Evolutionary conservation across 2,113 vertebrate genomes (phyloP).

Genomic region (Microcebus lehilahytsara): DNA sequence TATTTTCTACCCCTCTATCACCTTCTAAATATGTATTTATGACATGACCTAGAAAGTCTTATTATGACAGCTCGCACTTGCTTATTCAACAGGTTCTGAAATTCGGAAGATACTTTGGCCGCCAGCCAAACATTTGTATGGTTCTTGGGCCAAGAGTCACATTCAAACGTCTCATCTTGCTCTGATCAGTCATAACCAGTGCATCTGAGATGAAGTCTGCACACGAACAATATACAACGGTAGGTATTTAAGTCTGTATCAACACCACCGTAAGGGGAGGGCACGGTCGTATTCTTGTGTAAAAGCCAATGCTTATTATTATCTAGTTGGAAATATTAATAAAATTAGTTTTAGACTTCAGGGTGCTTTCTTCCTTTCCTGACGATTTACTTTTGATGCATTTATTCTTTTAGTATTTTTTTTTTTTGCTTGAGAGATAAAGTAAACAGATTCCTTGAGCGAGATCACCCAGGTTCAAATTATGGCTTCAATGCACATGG

Average conservation of each 20-base stretch:
- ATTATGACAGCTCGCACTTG: neutral
- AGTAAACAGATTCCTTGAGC: neutral
- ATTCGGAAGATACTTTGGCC: neutral
- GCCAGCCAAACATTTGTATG: neutral
- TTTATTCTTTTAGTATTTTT: neutral
- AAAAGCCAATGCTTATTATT: neutral
- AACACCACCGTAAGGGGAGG: neutral
- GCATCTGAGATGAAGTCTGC: neutral
- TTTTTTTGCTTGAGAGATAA: neutral
- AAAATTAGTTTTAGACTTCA: neutral
- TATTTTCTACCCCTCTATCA: slow-evolving; percentile 8
- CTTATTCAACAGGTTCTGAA: neutral
- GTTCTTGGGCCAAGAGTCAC: neutral
- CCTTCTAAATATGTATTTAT: slow-evolving; percentile 36
- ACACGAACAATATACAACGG: rapidly evolving
- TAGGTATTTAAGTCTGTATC: neutral
- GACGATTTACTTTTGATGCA: neutral
- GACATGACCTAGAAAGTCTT: slow-evolving; percentile 28
- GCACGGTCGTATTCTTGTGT: rapidly evolving
- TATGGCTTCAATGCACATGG: rapidly evolving
- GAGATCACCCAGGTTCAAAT: neutral
- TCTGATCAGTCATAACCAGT: neutral
- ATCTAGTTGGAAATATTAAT: neutral
- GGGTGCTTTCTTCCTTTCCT: neutral
- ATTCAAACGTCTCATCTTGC: neutral